These are phyloP conservation scores for Villa cingulata DNA, from an alignment of 2,888 invertebrate genomes.

Conservation along the genomic window DNA sequence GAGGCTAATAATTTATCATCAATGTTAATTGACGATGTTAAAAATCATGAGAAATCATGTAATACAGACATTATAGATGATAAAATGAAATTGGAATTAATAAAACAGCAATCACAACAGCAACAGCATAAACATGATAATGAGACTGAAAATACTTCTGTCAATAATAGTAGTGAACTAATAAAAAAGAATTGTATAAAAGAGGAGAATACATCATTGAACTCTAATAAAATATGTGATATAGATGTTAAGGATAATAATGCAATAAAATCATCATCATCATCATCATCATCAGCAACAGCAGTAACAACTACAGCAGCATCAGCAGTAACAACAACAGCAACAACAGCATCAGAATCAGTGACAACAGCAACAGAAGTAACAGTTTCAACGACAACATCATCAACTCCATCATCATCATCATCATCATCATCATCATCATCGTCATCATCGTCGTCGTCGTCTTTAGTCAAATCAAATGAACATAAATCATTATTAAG, in stretches of 20 bases:
- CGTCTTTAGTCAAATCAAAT: neutral
- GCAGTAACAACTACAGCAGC: slow-evolving; percentile 1
- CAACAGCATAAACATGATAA: slow-evolving; percentile 7
- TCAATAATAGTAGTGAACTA: slow-evolving; percentile 9
- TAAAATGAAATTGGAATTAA: slow-evolving; percentile 1
- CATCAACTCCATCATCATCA: slow-evolving; percentile 1
- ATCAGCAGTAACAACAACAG: neutral
- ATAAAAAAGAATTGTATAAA: slow-evolving; percentile 11
- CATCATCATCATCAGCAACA: neutral
- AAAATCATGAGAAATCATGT: neutral
- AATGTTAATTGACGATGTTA: neutral
- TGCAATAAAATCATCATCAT: slow-evolving; percentile 8
- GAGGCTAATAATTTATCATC: slow-evolving; percentile 5
- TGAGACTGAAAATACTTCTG: slow-evolving; percentile 13
- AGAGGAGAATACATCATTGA: slow-evolving; percentile 7
- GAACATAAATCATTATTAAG: slow-evolving; percentile 26
- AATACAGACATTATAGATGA: neutral
- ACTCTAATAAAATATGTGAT: slow-evolving; percentile 28
- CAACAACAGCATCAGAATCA: neutral
- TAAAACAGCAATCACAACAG: slow-evolving; percentile 6
- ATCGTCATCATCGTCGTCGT: neutral
- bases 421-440: neutral
- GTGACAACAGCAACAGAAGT: slow-evolving; percentile 11
- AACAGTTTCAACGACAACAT: slow-evolving; percentile 3
- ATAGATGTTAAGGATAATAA: slow-evolving; percentile 23